A percentile compares a stretch with the other conserved stretches of the same genome.
These are phyloP conservation scores for Collichthys lucidus DNA, from an alignment of 2,113 vertebrate species.

Conservation along the genomic window DNA sequence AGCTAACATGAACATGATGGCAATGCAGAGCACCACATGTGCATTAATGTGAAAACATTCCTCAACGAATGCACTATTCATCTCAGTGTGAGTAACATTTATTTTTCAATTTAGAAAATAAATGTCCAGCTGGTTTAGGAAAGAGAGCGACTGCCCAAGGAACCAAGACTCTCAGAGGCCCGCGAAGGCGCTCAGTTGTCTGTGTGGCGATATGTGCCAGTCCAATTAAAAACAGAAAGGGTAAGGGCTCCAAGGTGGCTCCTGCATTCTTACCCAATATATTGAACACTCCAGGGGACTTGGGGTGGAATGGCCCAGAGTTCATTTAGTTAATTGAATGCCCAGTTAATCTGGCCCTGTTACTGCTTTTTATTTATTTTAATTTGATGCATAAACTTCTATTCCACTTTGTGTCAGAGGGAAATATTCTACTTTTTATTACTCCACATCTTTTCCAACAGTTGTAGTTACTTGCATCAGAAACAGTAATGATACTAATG, in stretches of 20 bases:
- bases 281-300: not conserved
- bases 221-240: slow-evolving; percentile 20
- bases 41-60: not conserved
- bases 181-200: not conserved
- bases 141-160: not conserved
- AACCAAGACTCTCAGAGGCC: not conserved
- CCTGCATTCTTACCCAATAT: not conserved
- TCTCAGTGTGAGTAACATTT: not conserved
- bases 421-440: too few relatives aligned
- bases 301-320: not conserved
- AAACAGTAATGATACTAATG: not conserved
- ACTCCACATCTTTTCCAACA: too few relatives aligned
- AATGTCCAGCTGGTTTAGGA: not conserved
- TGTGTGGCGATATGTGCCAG: not conserved
- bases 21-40: not conserved
- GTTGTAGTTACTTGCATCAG: not conserved
- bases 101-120: too few relatives aligned
- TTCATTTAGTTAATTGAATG: not conserved
- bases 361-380: not conserved
- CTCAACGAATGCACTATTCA: not conserved
- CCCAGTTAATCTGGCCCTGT: not conserved
- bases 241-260: not conserved
- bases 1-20: not conserved
- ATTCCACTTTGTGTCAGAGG: not conserved
- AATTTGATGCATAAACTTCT: not conserved